phyloP scores from a whole-genome alignment of 2,888 invertebrate species.

The Ethmia dodecea region DNA sequence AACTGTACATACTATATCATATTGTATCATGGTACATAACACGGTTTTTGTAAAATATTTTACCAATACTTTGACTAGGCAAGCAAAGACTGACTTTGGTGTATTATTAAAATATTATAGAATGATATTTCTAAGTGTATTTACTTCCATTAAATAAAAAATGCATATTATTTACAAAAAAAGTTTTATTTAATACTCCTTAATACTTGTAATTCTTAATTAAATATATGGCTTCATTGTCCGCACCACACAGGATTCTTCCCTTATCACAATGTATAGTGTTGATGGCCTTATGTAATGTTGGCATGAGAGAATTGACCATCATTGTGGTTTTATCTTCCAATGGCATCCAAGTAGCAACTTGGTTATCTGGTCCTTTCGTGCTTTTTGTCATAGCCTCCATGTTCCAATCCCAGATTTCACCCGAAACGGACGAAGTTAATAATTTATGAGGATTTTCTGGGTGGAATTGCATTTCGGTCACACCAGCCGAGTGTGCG shows the following conservation, averaged over 20 bases:
- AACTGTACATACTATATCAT: constrained; percentile 12
- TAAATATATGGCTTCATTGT: constrained; percentile 92
- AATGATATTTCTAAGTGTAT: constrained; percentile 59
- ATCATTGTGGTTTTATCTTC: constrained; percentile 83
- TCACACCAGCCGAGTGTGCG: constrained; percentile 85
- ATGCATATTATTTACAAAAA: constrained; percentile 36
- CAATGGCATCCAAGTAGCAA: constrained; percentile 82
- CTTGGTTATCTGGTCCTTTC: constrained; percentile 48
- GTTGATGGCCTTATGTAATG: constrained; percentile 88
- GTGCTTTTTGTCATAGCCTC: constrained; percentile 65
- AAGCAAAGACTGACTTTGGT: constrained; percentile 77
- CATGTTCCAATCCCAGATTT: constrained; percentile 94
- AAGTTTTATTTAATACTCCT: constrained; percentile 21
- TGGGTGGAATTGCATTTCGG: constrained; percentile 93
- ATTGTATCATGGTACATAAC: too few relatives aligned
- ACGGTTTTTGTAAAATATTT: constrained; percentile 31
- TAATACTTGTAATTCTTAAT: constrained; percentile 80
- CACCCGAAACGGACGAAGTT: constrained; percentile 88
- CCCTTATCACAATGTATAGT: constrained; percentile 86
- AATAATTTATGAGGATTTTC: constrained; percentile 90
- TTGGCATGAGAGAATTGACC: constrained; percentile 85
- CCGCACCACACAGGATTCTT: constrained; percentile 88
- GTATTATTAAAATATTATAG: constrained; percentile 51
- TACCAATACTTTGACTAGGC: constrained; percentile 69
- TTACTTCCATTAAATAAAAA: constrained; percentile 56